These are phyloP conservation scores for Himalopsyche kuldschensis DNA, from an alignment of 2,888 invertebrate species.

Conservation along the genomic window DNA sequence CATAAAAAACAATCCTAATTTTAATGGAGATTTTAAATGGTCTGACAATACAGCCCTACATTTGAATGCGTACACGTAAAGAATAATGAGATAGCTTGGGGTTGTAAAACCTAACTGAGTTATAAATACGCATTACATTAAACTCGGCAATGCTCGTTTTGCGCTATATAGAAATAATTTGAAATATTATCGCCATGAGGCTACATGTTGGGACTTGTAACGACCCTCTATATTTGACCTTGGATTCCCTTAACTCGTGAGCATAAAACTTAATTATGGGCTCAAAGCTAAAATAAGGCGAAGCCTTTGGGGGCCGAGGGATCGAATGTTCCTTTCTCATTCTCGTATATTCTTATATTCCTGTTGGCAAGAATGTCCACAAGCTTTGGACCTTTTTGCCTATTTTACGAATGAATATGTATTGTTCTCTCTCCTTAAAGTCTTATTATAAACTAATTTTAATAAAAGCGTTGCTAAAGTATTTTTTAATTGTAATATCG, in stretches of 20 bases:
- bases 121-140: conserved; percentile 4
- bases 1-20: background rate
- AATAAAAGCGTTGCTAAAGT: no score
- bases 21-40: background rate
- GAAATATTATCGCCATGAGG: conserved; percentile 16
- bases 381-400: background rate
- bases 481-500: no score
- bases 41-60: background rate
- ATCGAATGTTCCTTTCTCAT: conserved; percentile 17
- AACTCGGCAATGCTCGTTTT: background rate
- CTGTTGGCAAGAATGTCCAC: background rate
- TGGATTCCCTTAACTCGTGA: conserved; percentile 23
- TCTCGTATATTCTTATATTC: background rate
- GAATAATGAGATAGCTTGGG: background rate
- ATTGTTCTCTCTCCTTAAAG: no score
- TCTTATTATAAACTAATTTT: no score
- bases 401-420: no score
- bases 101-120: background rate
- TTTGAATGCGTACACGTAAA: background rate
- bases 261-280: conserved; percentile 31
- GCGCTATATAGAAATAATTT: conserved; percentile 16
- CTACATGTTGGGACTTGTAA: conserved; percentile 13
- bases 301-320: conserved; percentile 18
- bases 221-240: conserved; percentile 20
- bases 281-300: conserved; percentile 14